Conservation (phyloP, 2,888 invertebrate species). For the Stegana nigrithorax region DNA sequence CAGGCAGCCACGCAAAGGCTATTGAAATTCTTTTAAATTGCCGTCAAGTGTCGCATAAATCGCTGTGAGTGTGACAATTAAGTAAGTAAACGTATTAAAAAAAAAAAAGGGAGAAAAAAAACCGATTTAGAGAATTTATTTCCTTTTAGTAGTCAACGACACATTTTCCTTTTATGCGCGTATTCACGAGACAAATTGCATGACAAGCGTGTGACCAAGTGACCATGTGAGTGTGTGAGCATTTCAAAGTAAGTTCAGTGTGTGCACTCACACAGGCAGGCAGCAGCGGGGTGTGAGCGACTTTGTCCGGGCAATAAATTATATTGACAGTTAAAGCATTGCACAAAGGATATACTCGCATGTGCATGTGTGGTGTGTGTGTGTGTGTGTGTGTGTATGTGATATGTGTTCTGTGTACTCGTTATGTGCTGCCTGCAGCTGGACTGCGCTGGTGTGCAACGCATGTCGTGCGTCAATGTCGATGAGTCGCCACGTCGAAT, state of each 20-base stretch:
- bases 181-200: neutral
- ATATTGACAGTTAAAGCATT: slow-evolving; percentile 31
- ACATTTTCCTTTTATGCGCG: neutral
- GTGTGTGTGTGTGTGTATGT: too few species aligned
- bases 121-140: neutral
- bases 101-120: neutral
- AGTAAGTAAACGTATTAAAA: too few species aligned
- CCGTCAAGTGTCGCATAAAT: slow-evolving; percentile 14
- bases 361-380: too few species aligned
- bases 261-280: too few species aligned
- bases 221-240: neutral
- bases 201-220: neutral
- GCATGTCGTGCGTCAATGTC: slow-evolving; percentile 14
- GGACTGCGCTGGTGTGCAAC: neutral
- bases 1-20: neutral
- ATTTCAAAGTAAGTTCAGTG: too few species aligned
- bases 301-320: slow-evolving; percentile 15
- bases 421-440: slow-evolving; percentile 14
- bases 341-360: slow-evolving; percentile 10
- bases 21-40: neutral
- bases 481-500: slow-evolving; percentile 28
- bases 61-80: slow-evolving; percentile 40
- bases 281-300: too few species aligned
- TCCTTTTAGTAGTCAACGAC: neutral
- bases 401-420: too few species aligned